These are phyloP conservation scores for Ursus arctos DNA, from an alignment of 2,113 vertebrate genomes.

Conservation along the genomic window DNA sequence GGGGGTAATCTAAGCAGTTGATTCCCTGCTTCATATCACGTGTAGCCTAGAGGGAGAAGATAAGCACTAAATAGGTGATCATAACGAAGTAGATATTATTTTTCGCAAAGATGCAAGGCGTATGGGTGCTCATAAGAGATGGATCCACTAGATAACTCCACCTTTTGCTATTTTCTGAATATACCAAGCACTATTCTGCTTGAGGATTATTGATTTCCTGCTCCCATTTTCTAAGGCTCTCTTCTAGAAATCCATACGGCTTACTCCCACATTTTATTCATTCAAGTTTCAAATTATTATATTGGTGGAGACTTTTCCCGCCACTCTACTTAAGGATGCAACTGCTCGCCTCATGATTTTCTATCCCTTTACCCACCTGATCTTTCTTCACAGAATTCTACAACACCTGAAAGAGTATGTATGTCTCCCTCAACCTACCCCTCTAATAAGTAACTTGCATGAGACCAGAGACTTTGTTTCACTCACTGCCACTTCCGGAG, in stretches of 20 bases:
- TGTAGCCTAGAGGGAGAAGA: not conserved
- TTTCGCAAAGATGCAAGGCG: not conserved
- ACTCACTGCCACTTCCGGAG: not conserved
- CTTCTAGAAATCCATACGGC: not conserved
- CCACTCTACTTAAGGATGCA: not conserved
- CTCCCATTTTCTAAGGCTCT: not conserved
- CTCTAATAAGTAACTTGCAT: not conserved
- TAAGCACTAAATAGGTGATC: not conserved
- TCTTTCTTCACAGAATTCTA: constrained; percentile 23
- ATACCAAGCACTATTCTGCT: not conserved
- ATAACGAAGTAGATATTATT: not conserved
- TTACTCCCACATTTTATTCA: not conserved
- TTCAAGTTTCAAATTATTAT: not conserved
- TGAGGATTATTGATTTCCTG: not conserved
- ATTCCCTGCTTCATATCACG: not conserved
- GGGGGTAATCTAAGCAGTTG: not conserved
- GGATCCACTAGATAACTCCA: not conserved
- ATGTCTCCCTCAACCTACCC: not conserved
- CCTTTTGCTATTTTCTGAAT: not conserved
- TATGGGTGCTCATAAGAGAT: not conserved
- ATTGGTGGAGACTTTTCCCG: not conserved
- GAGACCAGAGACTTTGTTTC: not conserved
- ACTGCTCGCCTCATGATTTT: not conserved
- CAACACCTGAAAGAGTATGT: not conserved
- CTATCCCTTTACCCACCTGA: not conserved